phyloP scores from a whole-genome alignment of 64 coral and sea anemone genomes.

The Porites lutea region DNA sequence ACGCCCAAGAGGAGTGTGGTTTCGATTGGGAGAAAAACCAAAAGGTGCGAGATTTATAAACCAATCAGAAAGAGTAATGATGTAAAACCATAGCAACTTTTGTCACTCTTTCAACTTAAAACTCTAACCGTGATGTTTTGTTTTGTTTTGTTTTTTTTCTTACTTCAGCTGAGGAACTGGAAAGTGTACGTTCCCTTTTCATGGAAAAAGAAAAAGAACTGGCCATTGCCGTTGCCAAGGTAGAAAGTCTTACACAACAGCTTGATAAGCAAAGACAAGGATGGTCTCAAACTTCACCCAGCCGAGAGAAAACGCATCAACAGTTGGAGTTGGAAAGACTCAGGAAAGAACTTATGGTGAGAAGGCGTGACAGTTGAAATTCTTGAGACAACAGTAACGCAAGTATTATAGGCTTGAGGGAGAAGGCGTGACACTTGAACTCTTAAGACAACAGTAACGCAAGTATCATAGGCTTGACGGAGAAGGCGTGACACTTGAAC shows the following conservation, averaged over 20 bases:
- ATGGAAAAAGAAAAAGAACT: slow-evolving; percentile 82
- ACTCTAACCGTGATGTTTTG: neutral
- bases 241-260: slow-evolving; percentile 85
- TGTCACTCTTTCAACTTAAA: no score
- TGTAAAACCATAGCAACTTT: no score
- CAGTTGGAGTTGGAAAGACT: slow-evolving; percentile 58
- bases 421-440: neutral
- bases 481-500: neutral
- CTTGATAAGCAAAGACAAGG: slow-evolving; percentile 81
- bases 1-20: no score
- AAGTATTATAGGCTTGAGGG: neutral
- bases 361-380: neutral
- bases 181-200: slow-evolving; percentile 58
- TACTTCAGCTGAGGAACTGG: slow-evolving; percentile 78
- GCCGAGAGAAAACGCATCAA: slow-evolving; percentile 36
- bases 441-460: neutral
- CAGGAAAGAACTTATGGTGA: slow-evolving; percentile 63
- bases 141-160: neutral
- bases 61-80: no score
- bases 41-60: no score
- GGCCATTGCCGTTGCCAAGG: slow-evolving; percentile 90
- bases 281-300: neutral
- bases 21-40: no score
- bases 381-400: neutral
- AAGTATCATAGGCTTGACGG: neutral